Conservation (phyloP, 1,140 invertebrate species). For the Tetramorium parvispinum region DNA sequence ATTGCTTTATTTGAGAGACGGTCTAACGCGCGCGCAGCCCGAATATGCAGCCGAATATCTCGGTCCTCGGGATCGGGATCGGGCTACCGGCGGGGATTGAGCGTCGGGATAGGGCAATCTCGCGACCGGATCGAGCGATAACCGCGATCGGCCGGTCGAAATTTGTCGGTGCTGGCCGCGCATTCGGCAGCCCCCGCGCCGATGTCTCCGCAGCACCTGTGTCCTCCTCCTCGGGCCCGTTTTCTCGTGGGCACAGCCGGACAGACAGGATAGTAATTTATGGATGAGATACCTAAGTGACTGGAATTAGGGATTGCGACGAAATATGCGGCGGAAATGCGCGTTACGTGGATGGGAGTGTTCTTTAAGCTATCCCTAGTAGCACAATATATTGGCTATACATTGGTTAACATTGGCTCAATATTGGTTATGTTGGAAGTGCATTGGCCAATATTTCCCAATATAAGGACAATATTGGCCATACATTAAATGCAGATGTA, state of each 20-base stretch:
- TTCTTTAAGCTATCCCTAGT: too few relatives aligned
- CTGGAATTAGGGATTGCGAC: constrained; percentile 27
- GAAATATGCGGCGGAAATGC: constrained; percentile 7
- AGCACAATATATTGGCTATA: too few relatives aligned
- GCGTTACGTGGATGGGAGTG: neutral
- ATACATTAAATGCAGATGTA: too few relatives aligned
- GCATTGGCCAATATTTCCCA: too few relatives aligned
- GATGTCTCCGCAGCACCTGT: constrained; percentile 61
- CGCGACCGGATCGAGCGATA: constrained; percentile 75
- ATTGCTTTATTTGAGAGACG: constrained; percentile 80
- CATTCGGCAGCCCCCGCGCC: constrained; percentile 21
- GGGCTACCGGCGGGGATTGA: neutral
- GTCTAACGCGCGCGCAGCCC: constrained; percentile 66
- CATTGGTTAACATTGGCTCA: too few relatives aligned
- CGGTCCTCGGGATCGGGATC: constrained; percentile 20
- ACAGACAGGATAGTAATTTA: constrained; percentile 30
- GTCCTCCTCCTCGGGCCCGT: neutral
- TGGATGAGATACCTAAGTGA: constrained; percentile 22
- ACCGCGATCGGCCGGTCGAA: constrained; percentile 76
- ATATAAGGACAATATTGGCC: too few relatives aligned
- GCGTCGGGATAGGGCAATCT: constrained; percentile 80
- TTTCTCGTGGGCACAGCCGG: neutral
- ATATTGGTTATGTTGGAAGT: too few relatives aligned
- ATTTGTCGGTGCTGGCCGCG: constrained; percentile 74
- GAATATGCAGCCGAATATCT: constrained; percentile 69